Evolutionary conservation across 2,888 invertebrate species (phyloP).

Genomic region (Lasioglossum figueresi): DNA sequence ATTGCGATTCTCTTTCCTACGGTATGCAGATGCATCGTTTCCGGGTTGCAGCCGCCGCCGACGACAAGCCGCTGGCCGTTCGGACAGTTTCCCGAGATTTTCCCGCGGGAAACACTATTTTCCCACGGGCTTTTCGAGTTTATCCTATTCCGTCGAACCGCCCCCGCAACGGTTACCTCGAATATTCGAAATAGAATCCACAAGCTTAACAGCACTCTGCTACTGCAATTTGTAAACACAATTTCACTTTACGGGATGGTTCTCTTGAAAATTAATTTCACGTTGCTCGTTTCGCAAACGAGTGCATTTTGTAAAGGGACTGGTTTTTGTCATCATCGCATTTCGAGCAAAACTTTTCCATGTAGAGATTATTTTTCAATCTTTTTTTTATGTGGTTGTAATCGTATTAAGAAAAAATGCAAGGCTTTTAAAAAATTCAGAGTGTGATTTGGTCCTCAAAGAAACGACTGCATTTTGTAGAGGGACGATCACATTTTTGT

Average conservation of each 20-base stretch:
- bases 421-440: no score
- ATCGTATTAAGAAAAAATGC: no score
- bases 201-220: not conserved
- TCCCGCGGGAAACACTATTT: not conserved
- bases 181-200: not conserved
- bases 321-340: no score
- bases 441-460: no score
- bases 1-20: slow-evolving; percentile 14
- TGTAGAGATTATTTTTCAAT: no score
- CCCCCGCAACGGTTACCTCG: not conserved
- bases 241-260: not conserved
- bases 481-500: no score
- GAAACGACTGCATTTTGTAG: no score
- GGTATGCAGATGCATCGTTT: slow-evolving; percentile 43
- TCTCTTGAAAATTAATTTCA: not conserved
- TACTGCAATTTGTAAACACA: not conserved
- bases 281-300: not conserved
- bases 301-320: no score
- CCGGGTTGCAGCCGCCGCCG: slow-evolving; percentile 21
- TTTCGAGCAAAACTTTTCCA: no score
- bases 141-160: not conserved
- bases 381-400: no score
- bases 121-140: not conserved
- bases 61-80: not conserved
- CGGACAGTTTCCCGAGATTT: not conserved